Evolutionary conservation across 1,140 invertebrate genomes (phyloP), one percentile per base, ranked within the genome.

Genomic region (Patella vulgata): DNA sequence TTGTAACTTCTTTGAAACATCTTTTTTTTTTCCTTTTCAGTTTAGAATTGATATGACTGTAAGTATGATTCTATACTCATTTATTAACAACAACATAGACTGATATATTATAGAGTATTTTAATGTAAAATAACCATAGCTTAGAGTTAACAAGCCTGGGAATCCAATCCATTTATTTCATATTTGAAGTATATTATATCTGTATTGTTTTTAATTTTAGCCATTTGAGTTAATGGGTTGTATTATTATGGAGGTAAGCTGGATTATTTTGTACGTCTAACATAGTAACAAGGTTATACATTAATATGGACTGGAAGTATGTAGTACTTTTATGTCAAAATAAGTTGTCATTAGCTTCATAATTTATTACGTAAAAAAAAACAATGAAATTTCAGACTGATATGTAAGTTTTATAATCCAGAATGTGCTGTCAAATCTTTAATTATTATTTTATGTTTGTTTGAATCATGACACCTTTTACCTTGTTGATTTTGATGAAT

Each of bases 181-280:
- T 51, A 21, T 27, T 51, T 51, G 12, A 2, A 12, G 17, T 51
- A n/a, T 36, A 53, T 19, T 5, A 4, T 30, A 25, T 42, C 46
- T 51, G 19, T 46, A 12, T 61, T 23, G 33, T 44, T 52, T 39
- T 23, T 23, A 27, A 21, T 66, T 75, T 58, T 68, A 75, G 68
- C 68, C 68, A 14, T 33, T 76, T 21, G 61, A 67, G 36, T 39
- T 78, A 31, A 57, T 76, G 42, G 68, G 73, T 23, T 60, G 54
- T 40, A 74, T 78, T 25, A 52, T 76, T 12, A 59, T 63, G 59
- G 66, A 71, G 59, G 76, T 77, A 62, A 63, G 68, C 58, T 31
- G 11, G 4, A 17, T 5, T n/a, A n/a, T n/a, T n/a, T n/a, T n/a
- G n/a, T n/a, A n/a, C n/a, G n/a, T n/a, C n/a, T n/a, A n/a, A n/a